Evolutionary conservation across 2,888 invertebrate species (phyloP).

Genomic region (Megaustenia siamemsis): DNA sequence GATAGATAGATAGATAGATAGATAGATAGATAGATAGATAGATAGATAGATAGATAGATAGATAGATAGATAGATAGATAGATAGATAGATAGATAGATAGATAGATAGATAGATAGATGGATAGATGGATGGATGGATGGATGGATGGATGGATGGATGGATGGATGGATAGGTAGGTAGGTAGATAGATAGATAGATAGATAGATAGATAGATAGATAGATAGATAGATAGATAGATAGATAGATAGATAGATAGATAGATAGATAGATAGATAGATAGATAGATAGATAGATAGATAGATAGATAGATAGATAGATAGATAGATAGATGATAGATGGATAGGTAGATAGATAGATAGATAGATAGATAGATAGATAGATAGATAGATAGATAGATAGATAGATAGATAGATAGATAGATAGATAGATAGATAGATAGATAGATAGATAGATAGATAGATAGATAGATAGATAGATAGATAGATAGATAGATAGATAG

Average conservation of each 20-base stretch:
- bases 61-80: slow-evolving; percentile 15
- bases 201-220: neutral
- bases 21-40: slow-evolving; percentile 15
- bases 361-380: no score
- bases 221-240: neutral
- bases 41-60: slow-evolving; percentile 15
- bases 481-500: no score
- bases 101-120: neutral
- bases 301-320: no score
- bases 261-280: neutral
- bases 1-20: slow-evolving; percentile 15
- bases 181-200: neutral
- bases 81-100: neutral
- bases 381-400: no score
- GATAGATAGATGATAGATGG: no score
- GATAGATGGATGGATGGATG: neutral
- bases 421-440: no score
- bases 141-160: neutral
- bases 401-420: no score
- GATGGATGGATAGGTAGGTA: neutral
- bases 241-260: neutral
- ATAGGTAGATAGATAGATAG: no score
- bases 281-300: no score
- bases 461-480: no score
- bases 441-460: no score